Conservation (phyloP, 2,797 vertebrate genomes). For the Pantherophis vulpinus region DNA sequence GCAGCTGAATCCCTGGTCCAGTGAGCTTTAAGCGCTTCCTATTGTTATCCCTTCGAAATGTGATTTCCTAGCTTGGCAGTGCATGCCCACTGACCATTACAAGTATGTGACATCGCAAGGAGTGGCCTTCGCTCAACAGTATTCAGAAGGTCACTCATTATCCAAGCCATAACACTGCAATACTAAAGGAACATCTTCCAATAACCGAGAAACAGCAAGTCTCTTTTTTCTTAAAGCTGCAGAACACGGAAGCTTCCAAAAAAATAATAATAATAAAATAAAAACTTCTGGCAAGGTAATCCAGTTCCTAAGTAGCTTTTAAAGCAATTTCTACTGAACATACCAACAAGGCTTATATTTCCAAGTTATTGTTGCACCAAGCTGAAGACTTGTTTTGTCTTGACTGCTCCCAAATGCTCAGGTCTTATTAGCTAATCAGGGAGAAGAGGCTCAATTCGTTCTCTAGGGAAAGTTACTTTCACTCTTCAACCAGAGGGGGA, state of each 20-base stretch:
- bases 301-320: background rate
- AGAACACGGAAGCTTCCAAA: background rate
- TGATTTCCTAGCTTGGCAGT: background rate
- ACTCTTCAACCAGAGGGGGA: background rate
- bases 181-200: background rate
- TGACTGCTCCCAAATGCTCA: background rate
- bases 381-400: background rate
- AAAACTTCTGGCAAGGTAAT: background rate
- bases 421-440: background rate
- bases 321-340: background rate
- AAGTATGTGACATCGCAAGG: too few relatives aligned
- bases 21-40: background rate
- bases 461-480: conserved; percentile 19
- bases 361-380: background rate
- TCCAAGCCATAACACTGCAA: background rate
- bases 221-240: background rate
- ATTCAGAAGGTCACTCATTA: background rate
- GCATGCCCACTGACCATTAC: background rate
- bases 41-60: background rate
- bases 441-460: conserved; percentile 18
- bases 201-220: background rate
- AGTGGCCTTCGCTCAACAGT: background rate
- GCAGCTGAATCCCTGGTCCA: background rate
- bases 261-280: background rate
- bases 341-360: background rate